Evolutionary conservation across 2,797 vertebrate species (phyloP), one percentile per base, ranked within the genome.

Genomic region (Chloroceryle amazona): DNA sequence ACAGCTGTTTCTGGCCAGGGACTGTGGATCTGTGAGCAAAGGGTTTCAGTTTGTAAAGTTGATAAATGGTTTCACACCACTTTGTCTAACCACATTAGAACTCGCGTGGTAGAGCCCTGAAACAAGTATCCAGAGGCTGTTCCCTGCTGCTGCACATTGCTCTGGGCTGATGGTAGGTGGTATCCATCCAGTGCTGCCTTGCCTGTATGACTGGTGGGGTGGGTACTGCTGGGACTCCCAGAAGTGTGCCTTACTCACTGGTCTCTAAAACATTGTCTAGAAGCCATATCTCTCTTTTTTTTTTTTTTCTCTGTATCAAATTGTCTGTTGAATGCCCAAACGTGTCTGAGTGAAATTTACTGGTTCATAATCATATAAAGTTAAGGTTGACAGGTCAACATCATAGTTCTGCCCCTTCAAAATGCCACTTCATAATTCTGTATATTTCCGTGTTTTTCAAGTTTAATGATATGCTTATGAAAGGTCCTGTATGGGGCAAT

Each of bases 31-130:
- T 52, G 17, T 13, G 52, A 63, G n/a, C n/a, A 51, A 47, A 60
- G 39, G 11, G 22, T 21, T 58, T 81, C 4, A 10, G 65, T 85
- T 47, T 26, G 21, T 33, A 46, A 52, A 15, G 28, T 9, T 78
- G n/a, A 35, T 35, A 25, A 41, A 33, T n/a, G 29, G 16, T 52
- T 20, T 72, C 51, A 37, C 42, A 37, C 5, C 35, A 25, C 23
- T 37, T 31, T 74, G 65, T 70, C 11, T 44, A 44, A 54, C 46
- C 20, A 3, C 1, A 1, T 19, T 66, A 0, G 11, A 21, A 14
- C 39, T 81, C 9, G 5, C 13, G 10, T 44, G 25, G 16, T 28
- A 16, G 47, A 60, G 26, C 60, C 33, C 1, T 6, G 18, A 49
- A 47, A 62, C 10, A 23, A 10, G 41, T 21, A 9, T 28, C 28